phyloP scores from a whole-genome alignment of 1,140 invertebrate genomes.

The Drosophila simulans region DNA sequence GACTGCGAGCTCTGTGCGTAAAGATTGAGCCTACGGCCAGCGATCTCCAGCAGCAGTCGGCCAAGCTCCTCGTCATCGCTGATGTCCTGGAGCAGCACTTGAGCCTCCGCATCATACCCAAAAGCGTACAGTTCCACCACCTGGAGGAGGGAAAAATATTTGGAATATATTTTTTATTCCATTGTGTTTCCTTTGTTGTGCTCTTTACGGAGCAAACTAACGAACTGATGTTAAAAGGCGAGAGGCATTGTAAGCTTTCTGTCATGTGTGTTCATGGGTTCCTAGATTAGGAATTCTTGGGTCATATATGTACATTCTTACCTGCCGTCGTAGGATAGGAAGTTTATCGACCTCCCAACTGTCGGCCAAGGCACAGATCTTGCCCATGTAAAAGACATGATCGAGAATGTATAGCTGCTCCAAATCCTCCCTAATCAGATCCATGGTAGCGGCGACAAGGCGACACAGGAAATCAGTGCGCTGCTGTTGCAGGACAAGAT shows the following conservation, averaged over 20 bases:
- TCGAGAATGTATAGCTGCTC: constrained; percentile 86
- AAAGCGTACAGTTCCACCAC: constrained; percentile 90
- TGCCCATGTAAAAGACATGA: constrained; percentile 89
- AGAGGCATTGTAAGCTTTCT: not conserved
- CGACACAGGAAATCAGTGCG: constrained; percentile 88
- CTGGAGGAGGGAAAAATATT: constrained; percentile 45
- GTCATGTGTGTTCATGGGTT: not conserved
- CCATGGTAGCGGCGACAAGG: constrained; percentile 88
- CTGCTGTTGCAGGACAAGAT: constrained; percentile 85
- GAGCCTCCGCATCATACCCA: constrained; percentile 91
- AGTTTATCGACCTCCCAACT: constrained; percentile 91
- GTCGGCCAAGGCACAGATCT: constrained; percentile 89
- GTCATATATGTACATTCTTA: constrained; percentile 80
- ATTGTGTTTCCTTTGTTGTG: constrained; percentile 10
- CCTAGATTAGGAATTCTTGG: not conserved
- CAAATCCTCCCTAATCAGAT: constrained; percentile 86
- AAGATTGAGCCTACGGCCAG: constrained; percentile 89
- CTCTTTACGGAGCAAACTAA: not conserved
- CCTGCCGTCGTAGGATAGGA: constrained; percentile 86
- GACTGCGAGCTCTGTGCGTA: constrained; percentile 87
- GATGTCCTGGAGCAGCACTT: constrained; percentile 89
- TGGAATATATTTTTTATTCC: not conserved
- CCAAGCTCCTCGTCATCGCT: constrained; percentile 88
- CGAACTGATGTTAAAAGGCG: not conserved
- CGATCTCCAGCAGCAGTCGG: constrained; percentile 88